phyloP scores from a whole-genome alignment of 23 tunicate genomes.

The Aplidium turbinatum region DNA sequence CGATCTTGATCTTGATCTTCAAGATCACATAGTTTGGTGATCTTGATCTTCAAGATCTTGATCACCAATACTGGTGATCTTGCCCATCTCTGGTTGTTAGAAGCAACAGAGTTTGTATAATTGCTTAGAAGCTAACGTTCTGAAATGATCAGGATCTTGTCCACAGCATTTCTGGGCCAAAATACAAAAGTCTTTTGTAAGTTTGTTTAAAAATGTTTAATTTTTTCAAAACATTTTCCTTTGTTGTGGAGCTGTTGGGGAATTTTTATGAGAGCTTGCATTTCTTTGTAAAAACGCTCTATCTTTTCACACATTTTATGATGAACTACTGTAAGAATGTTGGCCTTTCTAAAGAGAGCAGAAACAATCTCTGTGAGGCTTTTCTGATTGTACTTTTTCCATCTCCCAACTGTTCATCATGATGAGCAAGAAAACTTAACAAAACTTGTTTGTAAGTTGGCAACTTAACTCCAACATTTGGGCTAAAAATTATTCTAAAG shows the following conservation, averaged over 20 bases:
- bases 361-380: constrained; percentile 3
- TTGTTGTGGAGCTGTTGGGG: not conserved
- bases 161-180: constrained; percentile 6
- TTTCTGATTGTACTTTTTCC: constrained; percentile 5
- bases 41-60: no score
- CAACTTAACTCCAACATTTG: no score
- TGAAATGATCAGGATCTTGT: not conserved
- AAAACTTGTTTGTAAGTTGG: constrained; percentile 13
- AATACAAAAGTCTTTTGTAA: constrained; percentile 8
- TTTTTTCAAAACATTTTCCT: constrained; percentile 10
- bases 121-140: not conserved
- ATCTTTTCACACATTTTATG: constrained; percentile 11
- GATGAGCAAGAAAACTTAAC: constrained; percentile 8
- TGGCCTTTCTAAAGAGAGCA: not conserved
- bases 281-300: constrained; percentile 5
- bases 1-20: no score
- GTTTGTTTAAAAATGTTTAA: not conserved
- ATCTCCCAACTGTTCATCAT: constrained; percentile 11
- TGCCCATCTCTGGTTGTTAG: no score
- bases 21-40: no score
- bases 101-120: no score
- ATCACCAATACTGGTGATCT: no score
- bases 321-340: constrained; percentile 2
- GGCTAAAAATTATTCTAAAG: no score
- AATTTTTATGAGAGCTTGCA: constrained; percentile 7